Evolutionary conservation across 2,888 invertebrate species (phyloP).

Genomic region (Micoletzkya japonica): DNA sequence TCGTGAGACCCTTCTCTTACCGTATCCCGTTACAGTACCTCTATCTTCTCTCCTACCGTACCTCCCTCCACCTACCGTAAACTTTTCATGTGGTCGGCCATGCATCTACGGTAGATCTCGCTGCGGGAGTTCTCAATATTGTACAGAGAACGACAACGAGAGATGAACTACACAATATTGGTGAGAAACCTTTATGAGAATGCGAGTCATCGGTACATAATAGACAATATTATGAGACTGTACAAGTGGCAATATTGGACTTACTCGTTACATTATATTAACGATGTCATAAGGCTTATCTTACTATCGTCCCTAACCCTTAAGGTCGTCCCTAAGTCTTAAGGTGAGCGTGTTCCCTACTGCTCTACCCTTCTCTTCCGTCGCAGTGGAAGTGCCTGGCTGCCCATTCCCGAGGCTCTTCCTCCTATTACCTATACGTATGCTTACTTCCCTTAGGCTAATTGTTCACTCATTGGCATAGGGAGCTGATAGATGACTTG

Average conservation of each 20-base stretch:
- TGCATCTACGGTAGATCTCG: conserved; percentile 57
- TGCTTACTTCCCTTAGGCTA: neutral
- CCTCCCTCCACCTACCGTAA: neutral
- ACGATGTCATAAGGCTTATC: too few species aligned
- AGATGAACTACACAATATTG: conserved; percentile 5
- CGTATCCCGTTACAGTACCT: too few species aligned
- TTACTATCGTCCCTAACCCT: neutral
- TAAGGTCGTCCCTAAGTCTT: neutral
- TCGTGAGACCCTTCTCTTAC: neutral
- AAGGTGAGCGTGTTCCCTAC: conserved; percentile 21
- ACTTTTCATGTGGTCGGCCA: conserved; percentile 42
- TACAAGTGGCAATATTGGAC: too few species aligned
- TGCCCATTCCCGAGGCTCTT: conserved; percentile 9
- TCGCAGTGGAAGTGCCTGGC: neutral
- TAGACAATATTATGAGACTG: too few species aligned
- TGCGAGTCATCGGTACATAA: too few species aligned
- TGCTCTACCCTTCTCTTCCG: conserved; percentile 14
- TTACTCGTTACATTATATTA: too few species aligned
- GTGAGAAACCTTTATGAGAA: too few species aligned
- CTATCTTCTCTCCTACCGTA: too few species aligned
- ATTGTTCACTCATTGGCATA: too few species aligned
- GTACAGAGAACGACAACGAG: neutral
- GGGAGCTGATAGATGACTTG: too few species aligned
- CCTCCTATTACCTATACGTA: conserved; percentile 19
- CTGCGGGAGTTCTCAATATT: conserved; percentile 39